Evolutionary conservation across 23 tunicate species (phyloP).

Genomic region (Ciona savignyi): DNA sequence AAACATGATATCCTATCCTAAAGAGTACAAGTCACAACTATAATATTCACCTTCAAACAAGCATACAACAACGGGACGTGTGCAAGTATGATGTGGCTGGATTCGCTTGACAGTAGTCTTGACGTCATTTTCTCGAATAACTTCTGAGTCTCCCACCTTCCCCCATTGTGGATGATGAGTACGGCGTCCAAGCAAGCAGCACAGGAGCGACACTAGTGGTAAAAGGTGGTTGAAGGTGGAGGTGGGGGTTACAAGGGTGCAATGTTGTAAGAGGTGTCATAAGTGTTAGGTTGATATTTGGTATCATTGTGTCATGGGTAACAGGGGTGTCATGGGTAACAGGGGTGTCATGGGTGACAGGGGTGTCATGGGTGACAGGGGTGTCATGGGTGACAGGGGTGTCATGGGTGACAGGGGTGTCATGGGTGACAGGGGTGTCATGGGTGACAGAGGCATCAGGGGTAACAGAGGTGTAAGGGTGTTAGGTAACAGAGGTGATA

Average conservation of each 20-base stretch:
- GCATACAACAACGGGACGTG: slow-evolving; percentile 70
- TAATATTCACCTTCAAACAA: slow-evolving; percentile 54
- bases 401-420: too few species aligned
- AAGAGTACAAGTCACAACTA: too few species aligned
- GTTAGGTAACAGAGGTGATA: not conserved
- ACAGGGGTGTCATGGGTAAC: not conserved
- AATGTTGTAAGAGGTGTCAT: not conserved
- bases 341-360: not conserved
- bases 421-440: too few species aligned
- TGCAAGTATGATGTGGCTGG: slow-evolving; percentile 58
- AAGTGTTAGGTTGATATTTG: not conserved
- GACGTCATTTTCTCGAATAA: slow-evolving; percentile 52
- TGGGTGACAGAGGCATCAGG: not conserved
- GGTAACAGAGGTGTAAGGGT: not conserved
- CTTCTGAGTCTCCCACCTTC: slow-evolving; percentile 25
- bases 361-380: too few species aligned
- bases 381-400: too few species aligned
- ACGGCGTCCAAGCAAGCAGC: slow-evolving; percentile 80
- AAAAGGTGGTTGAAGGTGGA: too few species aligned
- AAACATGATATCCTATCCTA: too few species aligned
- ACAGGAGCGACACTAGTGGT: slow-evolving; percentile 59
- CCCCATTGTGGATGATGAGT: slow-evolving; percentile 23
- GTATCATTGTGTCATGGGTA: not conserved
- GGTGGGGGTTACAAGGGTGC: not conserved
- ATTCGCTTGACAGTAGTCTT: slow-evolving; percentile 55